Conservation (phyloP, 2,888 invertebrate genomes). For the Campopleginae sp. region DNA sequence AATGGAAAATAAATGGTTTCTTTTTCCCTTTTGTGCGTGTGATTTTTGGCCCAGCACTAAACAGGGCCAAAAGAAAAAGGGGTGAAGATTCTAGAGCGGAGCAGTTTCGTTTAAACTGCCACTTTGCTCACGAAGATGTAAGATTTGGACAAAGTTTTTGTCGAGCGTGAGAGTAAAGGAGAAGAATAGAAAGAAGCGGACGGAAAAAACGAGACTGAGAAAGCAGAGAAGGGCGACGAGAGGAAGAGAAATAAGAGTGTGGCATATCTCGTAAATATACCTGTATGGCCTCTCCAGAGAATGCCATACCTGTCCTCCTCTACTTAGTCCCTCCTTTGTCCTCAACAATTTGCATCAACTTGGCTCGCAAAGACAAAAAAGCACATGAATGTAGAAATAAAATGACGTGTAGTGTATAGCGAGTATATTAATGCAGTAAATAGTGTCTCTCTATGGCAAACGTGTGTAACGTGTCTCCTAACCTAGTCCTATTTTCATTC, state of each 20-base stretch:
- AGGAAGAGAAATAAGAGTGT: constrained; percentile 2
- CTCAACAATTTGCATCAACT: constrained; percentile 55
- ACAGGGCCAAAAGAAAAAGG: neutral
- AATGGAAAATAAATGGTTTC: neutral
- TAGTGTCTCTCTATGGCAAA: neutral
- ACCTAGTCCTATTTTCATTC: neutral
- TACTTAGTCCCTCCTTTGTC: constrained; percentile 54
- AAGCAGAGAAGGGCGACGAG: neutral
- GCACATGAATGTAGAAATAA: neutral
- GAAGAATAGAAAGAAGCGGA: neutral
- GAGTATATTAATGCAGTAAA: neutral
- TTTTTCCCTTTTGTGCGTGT: neutral
- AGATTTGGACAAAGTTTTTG: constrained; percentile 40
- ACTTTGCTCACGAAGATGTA: constrained; percentile 30
- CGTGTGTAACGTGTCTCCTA: constrained; percentile 6
- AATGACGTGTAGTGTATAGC: neutral
- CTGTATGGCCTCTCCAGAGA: neutral
- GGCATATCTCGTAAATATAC: constrained; percentile 16
- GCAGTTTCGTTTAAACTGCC: constrained; percentile 27
- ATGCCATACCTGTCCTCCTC: constrained; percentile 31
- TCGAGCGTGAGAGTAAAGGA: neutral
- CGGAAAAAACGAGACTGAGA: neutral
- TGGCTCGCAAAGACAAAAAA: neutral
- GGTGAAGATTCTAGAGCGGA: neutral
- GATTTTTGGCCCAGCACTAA: neutral